These are phyloP conservation scores for Lepidotrigona ventralis DNA, from an alignment of 1,140 invertebrate genomes.

Conservation along the genomic window DNA sequence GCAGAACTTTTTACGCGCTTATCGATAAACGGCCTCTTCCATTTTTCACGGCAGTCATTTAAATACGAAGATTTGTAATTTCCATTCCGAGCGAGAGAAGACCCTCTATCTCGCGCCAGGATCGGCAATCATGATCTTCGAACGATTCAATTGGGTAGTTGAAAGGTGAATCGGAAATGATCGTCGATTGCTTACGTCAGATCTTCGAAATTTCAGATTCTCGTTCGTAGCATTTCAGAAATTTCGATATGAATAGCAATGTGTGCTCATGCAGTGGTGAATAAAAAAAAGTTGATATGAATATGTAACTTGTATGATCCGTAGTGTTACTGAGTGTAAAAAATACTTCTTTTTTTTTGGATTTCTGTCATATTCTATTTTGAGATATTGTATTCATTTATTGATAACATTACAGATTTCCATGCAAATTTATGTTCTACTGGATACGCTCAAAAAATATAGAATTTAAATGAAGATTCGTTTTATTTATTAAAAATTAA, in stretches of 20 bases:
- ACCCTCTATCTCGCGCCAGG: constrained; percentile 3
- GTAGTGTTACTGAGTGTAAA: too few species aligned
- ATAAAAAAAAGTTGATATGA: too few species aligned
- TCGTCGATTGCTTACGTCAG: not conserved
- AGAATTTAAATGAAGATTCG: too few species aligned
- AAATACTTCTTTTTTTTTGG: too few species aligned
- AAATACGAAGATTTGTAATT: constrained; percentile 34
- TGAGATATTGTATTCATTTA: too few species aligned
- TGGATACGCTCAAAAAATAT: too few species aligned
- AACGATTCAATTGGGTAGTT: not conserved
- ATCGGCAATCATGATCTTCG: not conserved
- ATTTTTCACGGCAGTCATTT: constrained; percentile 16
- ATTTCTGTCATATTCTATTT: too few species aligned
- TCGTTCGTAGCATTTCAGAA: not conserved
- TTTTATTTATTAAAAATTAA: too few species aligned
- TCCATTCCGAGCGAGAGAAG: not conserved
- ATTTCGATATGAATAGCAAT: not conserved
- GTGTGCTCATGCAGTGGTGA: too few species aligned
- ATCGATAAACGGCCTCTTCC: constrained; percentile 12
- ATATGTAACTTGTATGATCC: too few species aligned
- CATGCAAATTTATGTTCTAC: too few species aligned
- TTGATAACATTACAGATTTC: too few species aligned
- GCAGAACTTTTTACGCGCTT: constrained; percentile 30
- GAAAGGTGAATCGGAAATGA: not conserved
- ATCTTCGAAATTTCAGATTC: not conserved